Base-by-base conservation (phyloP, 2,888 invertebrate genomes). In the Aromia moschata region DNA sequence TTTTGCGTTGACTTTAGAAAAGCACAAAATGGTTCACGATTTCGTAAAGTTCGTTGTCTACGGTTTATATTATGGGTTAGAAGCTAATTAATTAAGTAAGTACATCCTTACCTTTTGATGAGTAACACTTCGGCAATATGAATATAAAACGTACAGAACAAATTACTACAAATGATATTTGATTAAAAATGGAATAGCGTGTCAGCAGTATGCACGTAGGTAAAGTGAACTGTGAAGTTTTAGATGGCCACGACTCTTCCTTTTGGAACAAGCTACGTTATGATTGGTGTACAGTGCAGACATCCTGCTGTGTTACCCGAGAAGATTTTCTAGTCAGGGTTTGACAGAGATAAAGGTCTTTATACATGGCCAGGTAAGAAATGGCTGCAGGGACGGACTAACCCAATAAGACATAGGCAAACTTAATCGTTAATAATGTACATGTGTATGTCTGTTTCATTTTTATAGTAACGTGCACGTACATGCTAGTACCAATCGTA, bases 321-420 rank as follows among this genome's bases (percentile, higher is more conserved):
- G 64, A 68, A 68, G 69, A 65, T 68, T 70, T 69, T 68, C 68
- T 64, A 62, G 67, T 62, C 71, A 70, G 67, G 61, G 65, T 68
- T 69, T 71, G 71, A 70, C 71, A 70, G 67, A 66, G 71, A 71
- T 68, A 65, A 72, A 71, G 70, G 70, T 72, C 68, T 72, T 69
- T 68, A 70, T 70, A 68, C 65, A 47, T 16, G 55, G 55, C 44
- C 68, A 65, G 69, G 69, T 69, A 67, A 64, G 51, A 62, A 54
- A 61, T 20, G 58, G 33, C 14, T 12, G 1, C 64, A 68, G 64
- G 51, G 17, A 49, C 58, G 64, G 62, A 64, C 60, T 54, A 14
- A 31, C 51, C 38, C 33, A 5, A 11, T n/a, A n/a, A n/a, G n/a
- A n/a, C n/a, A n/a, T n/a, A n/a, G n/a, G n/a, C n/a, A n/a, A n/a